phyloP scores from a whole-genome alignment of 2,888 invertebrate genomes.

The Chirona hameri region DNA sequence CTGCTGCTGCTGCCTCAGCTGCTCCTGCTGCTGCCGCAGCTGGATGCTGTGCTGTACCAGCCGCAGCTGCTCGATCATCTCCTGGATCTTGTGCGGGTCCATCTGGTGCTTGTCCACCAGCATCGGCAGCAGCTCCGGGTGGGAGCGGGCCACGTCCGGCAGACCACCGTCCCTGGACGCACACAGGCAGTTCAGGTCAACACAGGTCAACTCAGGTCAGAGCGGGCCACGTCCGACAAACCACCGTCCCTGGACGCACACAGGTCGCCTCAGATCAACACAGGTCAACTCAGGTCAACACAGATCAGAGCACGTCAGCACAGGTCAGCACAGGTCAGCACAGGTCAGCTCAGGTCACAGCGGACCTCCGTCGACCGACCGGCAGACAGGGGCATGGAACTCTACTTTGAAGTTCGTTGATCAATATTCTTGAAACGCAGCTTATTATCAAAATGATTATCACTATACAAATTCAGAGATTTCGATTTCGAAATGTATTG shows the following conservation, averaged over 20 bases:
- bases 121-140: neutral
- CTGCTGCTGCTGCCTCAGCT: neutral
- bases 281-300: neutral
- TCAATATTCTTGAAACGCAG: too few species aligned
- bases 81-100: constrained; percentile 28
- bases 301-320: neutral
- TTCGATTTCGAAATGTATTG: too few species aligned
- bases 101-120: constrained; percentile 10
- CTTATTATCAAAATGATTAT: too few species aligned
- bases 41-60: constrained; percentile 13
- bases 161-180: neutral
- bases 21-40: constrained; percentile 27
- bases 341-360: too few species aligned
- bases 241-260: neutral
- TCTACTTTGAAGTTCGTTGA: too few species aligned
- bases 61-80: constrained; percentile 25
- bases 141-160: neutral
- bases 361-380: neutral
- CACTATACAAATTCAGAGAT: too few species aligned
- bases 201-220: neutral
- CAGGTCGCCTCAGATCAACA: neutral
- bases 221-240: neutral
- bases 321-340: too few species aligned
- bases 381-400: too few species aligned
- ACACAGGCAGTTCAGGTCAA: too few species aligned